Percentiles rank a stretch among this genome's conserved stretches.
These are phyloP conservation scores for Protomyctophum bolini DNA, from an alignment of 2,113 vertebrate genomes.

Conservation along the genomic window DNA sequence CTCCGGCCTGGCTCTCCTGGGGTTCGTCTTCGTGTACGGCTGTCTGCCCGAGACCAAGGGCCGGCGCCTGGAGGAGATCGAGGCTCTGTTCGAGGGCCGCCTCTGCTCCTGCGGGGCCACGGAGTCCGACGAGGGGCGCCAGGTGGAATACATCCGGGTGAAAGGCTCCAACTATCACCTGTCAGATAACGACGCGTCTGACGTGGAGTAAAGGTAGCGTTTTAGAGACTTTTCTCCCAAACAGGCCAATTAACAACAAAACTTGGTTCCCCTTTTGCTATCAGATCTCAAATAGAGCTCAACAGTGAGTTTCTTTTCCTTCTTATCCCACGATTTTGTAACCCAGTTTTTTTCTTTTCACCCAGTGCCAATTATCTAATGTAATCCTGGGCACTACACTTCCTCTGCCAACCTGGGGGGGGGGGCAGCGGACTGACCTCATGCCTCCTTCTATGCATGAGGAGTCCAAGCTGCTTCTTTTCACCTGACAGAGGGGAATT, in stretches of 20 bases:
- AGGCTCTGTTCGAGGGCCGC: slow-evolving; percentile 91
- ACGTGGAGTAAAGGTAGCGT: slow-evolving; percentile 85
- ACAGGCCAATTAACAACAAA: background rate
- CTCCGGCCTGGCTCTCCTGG: slow-evolving; percentile 86
- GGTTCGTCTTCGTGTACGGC: slow-evolving; percentile 91
- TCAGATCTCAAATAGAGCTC: too few relatives aligned
- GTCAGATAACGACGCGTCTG: slow-evolving; percentile 97
- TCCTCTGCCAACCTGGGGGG: too few relatives aligned
- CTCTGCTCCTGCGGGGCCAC: slow-evolving; percentile 92
- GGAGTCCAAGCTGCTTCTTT: too few relatives aligned
- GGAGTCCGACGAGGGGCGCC: slow-evolving; percentile 93
- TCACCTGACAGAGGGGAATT: too few relatives aligned
- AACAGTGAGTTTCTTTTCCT: too few relatives aligned
- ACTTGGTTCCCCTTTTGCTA: too few relatives aligned
- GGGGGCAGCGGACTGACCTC: too few relatives aligned
- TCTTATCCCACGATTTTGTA: too few relatives aligned
- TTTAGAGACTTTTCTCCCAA: slow-evolving; percentile 19
- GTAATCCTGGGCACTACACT: too few relatives aligned
- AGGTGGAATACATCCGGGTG: slow-evolving; percentile 98
- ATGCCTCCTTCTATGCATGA: too few relatives aligned
- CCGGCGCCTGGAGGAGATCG: slow-evolving; percentile 94
- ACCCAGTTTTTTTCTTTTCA: too few relatives aligned
- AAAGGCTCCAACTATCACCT: slow-evolving; percentile 99
- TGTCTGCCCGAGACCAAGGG: slow-evolving; percentile 97
- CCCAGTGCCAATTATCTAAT: too few relatives aligned